Conservation (phyloP, 92 coral and sea anemone genomes). For the Epizoanthus illoricatus region DNA sequence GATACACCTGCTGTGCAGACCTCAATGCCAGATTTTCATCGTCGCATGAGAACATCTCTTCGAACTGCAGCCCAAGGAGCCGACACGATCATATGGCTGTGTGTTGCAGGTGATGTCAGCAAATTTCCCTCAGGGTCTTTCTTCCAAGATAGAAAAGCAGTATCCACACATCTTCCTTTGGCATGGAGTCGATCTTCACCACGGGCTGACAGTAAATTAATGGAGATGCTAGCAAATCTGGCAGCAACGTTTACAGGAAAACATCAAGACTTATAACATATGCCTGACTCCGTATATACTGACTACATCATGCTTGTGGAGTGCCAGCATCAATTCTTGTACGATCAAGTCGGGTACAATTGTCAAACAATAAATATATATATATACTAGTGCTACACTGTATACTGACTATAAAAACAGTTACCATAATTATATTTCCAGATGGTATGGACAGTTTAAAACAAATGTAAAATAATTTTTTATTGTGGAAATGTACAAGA, state of each 20-base stretch:
- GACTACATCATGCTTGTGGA: no score
- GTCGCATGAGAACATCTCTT: constrained; percentile 70
- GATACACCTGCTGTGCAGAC: constrained; percentile 92
- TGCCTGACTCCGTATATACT: no score
- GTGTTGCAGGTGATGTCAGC: constrained; percentile 65
- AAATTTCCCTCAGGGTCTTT: constrained; percentile 74
- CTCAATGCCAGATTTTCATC: constrained; percentile 93
- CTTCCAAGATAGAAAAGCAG: constrained; percentile 85
- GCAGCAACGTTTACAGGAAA: constrained; percentile 59
- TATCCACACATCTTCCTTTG: constrained; percentile 81
- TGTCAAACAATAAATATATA: no score
- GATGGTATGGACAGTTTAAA: no score
- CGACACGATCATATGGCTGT: constrained; percentile 88
- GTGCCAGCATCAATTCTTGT: no score
- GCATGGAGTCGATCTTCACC: constrained; percentile 92
- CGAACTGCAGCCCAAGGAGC: constrained; percentile 92
- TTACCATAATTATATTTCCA: no score
- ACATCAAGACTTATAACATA: neutral
- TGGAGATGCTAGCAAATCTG: constrained; percentile 60
- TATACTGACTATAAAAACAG: no score
- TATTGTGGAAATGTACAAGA: no score
- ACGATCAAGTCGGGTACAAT: no score
- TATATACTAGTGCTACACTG: no score
- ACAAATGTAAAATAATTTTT: no score
- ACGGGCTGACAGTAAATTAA: constrained; percentile 60